Conservation (phyloP, 2,888 invertebrate species). For the Cancer borealis region DNA sequence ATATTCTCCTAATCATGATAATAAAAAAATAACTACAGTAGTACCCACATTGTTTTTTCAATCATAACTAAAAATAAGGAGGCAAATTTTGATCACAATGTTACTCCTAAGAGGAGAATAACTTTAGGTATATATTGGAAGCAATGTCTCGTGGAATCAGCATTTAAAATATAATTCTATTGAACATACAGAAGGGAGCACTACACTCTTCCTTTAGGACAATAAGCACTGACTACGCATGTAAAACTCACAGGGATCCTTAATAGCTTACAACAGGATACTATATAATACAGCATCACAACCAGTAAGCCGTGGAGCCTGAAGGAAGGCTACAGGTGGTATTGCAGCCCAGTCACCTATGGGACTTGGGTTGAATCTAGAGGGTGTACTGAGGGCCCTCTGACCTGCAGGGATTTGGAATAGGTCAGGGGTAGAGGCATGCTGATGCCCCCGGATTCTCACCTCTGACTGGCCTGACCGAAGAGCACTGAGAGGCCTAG, state of each 20-base stretch:
- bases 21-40: background rate
- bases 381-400: background rate
- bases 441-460: slow-evolving; percentile 28
- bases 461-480: slow-evolving; percentile 63
- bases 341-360: background rate
- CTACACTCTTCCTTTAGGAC: background rate
- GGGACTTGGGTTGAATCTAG: background rate
- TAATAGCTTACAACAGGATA: background rate
- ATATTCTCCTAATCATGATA: background rate
- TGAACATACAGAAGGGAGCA: background rate
- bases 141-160: background rate
- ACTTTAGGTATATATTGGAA: background rate
- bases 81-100: too few relatives aligned
- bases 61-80: background rate
- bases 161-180: background rate
- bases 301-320: background rate
- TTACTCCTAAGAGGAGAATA: background rate
- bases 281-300: background rate
- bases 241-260: background rate
- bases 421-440: background rate
- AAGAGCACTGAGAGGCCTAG: slow-evolving; percentile 55
- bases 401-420: background rate
- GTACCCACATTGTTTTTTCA: background rate
- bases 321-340: background rate
- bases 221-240: background rate